These are phyloP conservation scores for Carassius carassius DNA, from an alignment of 2,113 vertebrate genomes.

Conservation along the genomic window DNA sequence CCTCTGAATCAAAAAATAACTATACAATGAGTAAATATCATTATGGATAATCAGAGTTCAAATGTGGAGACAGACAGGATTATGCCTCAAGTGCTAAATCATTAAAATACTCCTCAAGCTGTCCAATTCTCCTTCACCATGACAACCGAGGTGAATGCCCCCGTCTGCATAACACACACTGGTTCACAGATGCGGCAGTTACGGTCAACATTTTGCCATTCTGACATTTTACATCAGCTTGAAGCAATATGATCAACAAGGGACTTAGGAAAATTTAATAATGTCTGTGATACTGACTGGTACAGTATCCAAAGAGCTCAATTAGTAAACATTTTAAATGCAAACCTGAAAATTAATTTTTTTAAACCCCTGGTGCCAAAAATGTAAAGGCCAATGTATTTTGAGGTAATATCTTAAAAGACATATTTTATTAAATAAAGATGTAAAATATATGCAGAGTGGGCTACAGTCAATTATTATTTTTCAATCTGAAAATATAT, in stretches of 20 bases:
- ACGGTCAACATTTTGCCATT: conserved; percentile 11
- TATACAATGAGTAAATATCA: background rate
- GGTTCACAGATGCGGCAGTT: conserved; percentile 28
- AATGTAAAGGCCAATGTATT: background rate
- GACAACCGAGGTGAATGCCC: conserved; percentile 53
- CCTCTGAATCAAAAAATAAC: background rate
- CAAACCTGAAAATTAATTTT: conserved; percentile 4
- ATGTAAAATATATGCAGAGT: background rate
- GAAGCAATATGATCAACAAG: conserved; percentile 17
- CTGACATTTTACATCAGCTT: conserved; percentile 34
- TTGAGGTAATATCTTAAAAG: background rate
- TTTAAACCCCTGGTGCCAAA: background rate
- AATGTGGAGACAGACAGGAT: conserved; percentile 13
- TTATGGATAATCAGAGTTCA: conserved; percentile 29
- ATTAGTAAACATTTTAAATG: background rate
- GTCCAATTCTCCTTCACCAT: conserved; percentile 54
- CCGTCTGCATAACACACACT: background rate
- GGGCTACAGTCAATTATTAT: background rate
- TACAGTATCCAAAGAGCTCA: background rate
- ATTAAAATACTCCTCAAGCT: conserved; percentile 50
- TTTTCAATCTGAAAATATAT: background rate
- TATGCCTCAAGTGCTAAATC: conserved; percentile 41
- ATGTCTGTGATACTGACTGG: background rate
- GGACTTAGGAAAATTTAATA: conserved; percentile 19
- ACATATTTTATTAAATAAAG: background rate